Base-by-base conservation (phyloP, 2,113 vertebrate genomes). In the Halcyon senegalensis region DNA sequence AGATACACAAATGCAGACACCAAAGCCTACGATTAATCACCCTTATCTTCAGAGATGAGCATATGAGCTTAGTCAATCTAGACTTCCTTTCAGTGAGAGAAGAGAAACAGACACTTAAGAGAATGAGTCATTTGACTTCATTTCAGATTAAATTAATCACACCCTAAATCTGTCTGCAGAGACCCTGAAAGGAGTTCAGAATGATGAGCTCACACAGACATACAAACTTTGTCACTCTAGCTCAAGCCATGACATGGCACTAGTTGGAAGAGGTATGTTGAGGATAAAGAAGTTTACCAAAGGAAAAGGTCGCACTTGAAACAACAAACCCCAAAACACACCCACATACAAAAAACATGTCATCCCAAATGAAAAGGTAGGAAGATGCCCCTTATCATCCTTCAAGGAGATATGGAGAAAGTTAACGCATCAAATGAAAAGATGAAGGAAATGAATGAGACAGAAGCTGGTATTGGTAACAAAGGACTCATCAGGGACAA, bases 41-140 rank as follows among this genome's bases (percentile, higher is more conserved):
- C 67, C 73, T 90, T 86, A 93, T 92, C 92, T 88, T 76, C 46
- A 93, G 94, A 94, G 89, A 97, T 44, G 80, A 94, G 56, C 83
- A 91, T 88, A 63, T 86, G 60, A 93, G 41, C 37, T 95, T 94
- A 95, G 93, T 70, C 91, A 87, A 91, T 53, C 83, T 59, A 92
- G 83, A 86, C 79, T 81, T 90, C 68, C 72, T 90, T 88, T 93
- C 85, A 90, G 50, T 58, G 37, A 86, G 67, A 73, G 63, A 83
- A 95, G 88, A 93, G 91, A 89, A 96, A 80, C 85, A 94, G 84
- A 92, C 72, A 59, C 63, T 94, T 58, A 39, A 55, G 59, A 90
- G 80, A 87, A 76, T 93, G 93, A 95, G 60, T 94, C 91, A 97
- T 60, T 14, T 92, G 60, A 94, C 91, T 94, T 94, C 94, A 89